phyloP scores from a whole-genome alignment of 2,888 invertebrate species.

The Plebejus argus region DNA sequence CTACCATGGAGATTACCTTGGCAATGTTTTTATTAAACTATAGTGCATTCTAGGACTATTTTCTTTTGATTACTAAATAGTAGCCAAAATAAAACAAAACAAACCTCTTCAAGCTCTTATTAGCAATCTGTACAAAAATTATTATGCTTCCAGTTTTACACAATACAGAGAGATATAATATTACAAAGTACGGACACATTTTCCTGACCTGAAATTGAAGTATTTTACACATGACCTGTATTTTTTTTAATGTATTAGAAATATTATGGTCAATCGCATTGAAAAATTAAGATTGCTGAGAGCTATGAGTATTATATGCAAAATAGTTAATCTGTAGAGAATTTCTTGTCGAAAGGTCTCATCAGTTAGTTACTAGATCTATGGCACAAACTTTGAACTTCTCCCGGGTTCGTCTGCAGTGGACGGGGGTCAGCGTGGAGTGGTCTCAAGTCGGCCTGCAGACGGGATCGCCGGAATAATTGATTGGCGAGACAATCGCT shows the following conservation, averaged over 20 bases:
- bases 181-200: too few species aligned
- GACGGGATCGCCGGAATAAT: slow-evolving; percentile 42
- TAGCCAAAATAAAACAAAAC: neutral
- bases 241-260: too few species aligned
- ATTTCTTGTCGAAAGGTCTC: too few species aligned
- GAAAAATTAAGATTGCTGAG: too few species aligned
- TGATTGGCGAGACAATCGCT: slow-evolving; percentile 42
- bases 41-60: neutral
- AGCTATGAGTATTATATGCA: too few species aligned
- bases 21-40: neutral
- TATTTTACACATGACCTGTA: too few species aligned
- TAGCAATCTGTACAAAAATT: too few species aligned
- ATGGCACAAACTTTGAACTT: neutral
- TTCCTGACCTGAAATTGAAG: too few species aligned
- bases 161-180: too few species aligned
- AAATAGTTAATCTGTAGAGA: too few species aligned
- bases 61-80: neutral
- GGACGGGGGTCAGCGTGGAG: slow-evolving; percentile 51
- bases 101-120: neutral
- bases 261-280: too few species aligned
- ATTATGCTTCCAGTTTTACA: too few species aligned
- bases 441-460: slow-evolving; percentile 53
- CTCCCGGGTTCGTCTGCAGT: slow-evolving; percentile 46
- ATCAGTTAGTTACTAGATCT: neutral
- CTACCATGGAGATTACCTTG: slow-evolving; percentile 32